Evolutionary conservation across 2,113 vertebrate species (phyloP).

Genomic region (Zosterops pallidus): DNA sequence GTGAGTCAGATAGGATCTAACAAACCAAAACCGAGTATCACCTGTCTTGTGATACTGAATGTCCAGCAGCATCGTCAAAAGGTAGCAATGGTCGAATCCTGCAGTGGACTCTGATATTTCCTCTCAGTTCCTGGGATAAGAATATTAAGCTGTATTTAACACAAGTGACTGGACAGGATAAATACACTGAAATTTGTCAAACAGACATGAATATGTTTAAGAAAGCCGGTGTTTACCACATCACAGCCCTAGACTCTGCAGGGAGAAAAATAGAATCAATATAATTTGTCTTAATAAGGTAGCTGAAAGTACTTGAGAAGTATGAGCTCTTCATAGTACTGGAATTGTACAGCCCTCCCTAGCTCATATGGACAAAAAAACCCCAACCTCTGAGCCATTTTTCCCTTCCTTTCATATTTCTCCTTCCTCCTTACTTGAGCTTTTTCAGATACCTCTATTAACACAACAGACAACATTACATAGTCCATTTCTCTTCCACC

Average conservation of each 20-base stretch:
- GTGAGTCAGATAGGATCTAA: neutral
- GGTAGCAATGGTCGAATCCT: constrained; percentile 59
- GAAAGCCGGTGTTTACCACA: neutral
- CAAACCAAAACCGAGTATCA: neutral
- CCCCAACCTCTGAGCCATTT: neutral
- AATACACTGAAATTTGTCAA: neutral
- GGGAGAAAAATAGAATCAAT: neutral
- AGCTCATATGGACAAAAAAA: neutral
- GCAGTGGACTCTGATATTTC: constrained; percentile 69
- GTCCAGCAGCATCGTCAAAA: neutral
- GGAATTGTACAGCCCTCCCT: neutral
- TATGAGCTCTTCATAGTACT: neutral
- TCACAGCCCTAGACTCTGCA: neutral
- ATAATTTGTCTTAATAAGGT: neutral
- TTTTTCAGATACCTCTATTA: neutral
- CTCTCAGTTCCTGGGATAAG: constrained; percentile 62
- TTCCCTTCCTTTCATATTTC: neutral
- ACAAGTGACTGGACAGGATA: neutral
- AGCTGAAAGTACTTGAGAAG: neutral
- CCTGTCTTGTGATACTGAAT: neutral
- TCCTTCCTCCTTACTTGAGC: neutral
- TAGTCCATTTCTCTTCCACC: neutral
- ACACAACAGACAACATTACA: neutral
- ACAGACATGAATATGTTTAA: neutral
- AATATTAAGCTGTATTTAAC: neutral